Conservation (phyloP, 2,888 invertebrate species). For the Deilephila porcellus region DNA sequence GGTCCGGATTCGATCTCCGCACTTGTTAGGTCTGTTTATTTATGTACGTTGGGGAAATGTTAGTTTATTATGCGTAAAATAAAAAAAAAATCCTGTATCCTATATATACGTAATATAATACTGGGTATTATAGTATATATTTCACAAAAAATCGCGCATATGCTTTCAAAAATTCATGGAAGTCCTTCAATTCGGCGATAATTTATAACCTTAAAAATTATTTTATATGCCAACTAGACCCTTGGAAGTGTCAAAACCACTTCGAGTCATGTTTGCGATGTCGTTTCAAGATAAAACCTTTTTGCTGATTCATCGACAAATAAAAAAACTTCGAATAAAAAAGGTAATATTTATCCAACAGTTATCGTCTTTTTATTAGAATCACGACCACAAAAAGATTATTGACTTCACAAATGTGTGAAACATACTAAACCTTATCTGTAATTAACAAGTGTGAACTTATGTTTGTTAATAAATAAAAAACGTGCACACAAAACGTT, state of each 20-base stretch:
- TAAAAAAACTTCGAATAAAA: neutral
- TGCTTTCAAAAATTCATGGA: neutral
- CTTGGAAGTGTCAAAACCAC: constrained; percentile 16
- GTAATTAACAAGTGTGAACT: constrained; percentile 5
- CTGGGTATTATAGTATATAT: too few relatives aligned
- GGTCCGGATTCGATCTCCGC: too few relatives aligned
- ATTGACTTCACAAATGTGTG: neutral
- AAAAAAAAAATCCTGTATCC: too few relatives aligned
- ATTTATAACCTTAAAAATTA: neutral
- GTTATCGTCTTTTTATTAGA: neutral
- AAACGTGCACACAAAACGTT: neutral
- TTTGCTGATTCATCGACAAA: neutral
- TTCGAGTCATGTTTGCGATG: neutral
- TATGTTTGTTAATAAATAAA: neutral
- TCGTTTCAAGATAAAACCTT: constrained; percentile 7
- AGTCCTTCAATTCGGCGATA: neutral
- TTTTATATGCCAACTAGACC: neutral
- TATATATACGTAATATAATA: too few relatives aligned
- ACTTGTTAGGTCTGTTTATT: too few relatives aligned
- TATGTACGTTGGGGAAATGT: too few relatives aligned
- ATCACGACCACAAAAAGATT: constrained; percentile 3
- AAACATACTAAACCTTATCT: constrained; percentile 7
- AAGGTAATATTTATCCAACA: constrained; percentile 5
- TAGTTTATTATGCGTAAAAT: too few relatives aligned
- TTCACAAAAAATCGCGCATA: neutral